Conservation (phyloP, 1,140 invertebrate species). For the Macrotrachela quadricornifera region DNA sequence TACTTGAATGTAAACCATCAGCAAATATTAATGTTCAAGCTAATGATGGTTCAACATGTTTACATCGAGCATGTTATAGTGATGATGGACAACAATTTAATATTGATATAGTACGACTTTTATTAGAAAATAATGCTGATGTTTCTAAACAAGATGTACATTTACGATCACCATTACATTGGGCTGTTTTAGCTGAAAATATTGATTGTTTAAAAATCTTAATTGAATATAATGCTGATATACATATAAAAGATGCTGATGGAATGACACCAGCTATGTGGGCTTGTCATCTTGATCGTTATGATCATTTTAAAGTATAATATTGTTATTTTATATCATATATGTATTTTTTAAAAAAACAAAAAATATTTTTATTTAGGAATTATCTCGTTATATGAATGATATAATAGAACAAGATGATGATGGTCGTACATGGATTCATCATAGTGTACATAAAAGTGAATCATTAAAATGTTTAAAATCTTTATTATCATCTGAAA, state of each 20-base stretch:
- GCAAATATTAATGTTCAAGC: too few relatives aligned
- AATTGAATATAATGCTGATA: slow-evolving; percentile 1
- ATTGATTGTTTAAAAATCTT: slow-evolving; percentile 22
- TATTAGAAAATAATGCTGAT: slow-evolving; percentile 23
- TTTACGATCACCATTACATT: slow-evolving; percentile 24
- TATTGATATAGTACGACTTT: slow-evolving; percentile 15
- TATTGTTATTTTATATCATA: neutral
- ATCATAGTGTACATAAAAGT: slow-evolving; percentile 25
- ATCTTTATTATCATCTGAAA: slow-evolving; percentile 10
- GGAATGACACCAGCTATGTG: slow-evolving; percentile 29
- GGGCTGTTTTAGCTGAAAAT: slow-evolving; percentile 21
- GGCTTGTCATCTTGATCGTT: slow-evolving; percentile 28
- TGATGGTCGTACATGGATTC: slow-evolving; percentile 26
- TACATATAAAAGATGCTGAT: slow-evolving; percentile 18
- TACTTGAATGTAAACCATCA: slow-evolving; percentile 1
- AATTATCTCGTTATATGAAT: too few relatives aligned
- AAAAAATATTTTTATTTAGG: too few relatives aligned
- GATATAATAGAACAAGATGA: slow-evolving; percentile 17
- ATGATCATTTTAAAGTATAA: slow-evolving; percentile 25
- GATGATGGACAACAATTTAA: slow-evolving; percentile 14
- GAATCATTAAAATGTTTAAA: slow-evolving; percentile 26
- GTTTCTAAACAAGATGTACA: slow-evolving; percentile 19
- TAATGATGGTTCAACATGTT: slow-evolving; percentile 24
- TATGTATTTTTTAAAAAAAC: too few relatives aligned
- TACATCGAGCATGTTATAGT: slow-evolving; percentile 24